Conservation (phyloP, 2,888 invertebrate species). For the Hemaris fuciformis region DNA sequence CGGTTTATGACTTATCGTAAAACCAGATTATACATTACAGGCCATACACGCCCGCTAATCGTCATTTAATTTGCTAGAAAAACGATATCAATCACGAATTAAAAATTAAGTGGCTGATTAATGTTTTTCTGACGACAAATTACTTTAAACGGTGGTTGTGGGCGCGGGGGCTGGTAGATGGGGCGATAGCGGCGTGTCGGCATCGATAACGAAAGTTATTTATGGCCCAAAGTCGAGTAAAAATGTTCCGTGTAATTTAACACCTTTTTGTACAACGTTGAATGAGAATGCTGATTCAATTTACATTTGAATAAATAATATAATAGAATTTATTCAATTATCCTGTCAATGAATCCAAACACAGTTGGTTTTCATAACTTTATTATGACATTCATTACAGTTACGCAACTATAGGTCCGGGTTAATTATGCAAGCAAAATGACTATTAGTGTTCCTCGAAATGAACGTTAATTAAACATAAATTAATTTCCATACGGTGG, state of each 20-base stretch:
- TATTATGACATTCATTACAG: neutral
- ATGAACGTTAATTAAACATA: neutral
- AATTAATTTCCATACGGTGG: constrained; percentile 1
- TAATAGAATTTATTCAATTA: neutral
- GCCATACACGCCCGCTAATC: constrained; percentile 24
- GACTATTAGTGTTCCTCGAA: neutral
- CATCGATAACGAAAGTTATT: constrained; percentile 58
- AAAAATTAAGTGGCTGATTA: constrained; percentile 44
- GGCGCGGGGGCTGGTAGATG: constrained; percentile 60
- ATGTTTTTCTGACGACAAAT: constrained; percentile 54
- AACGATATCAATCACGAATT: constrained; percentile 38
- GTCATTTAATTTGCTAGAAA: constrained; percentile 29
- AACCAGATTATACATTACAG: constrained; percentile 36
- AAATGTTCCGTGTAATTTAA: constrained; percentile 33
- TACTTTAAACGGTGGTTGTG: constrained; percentile 58
- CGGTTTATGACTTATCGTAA: constrained; percentile 46
- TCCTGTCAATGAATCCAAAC: neutral
- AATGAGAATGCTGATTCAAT: constrained; percentile 15
- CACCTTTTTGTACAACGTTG: constrained; percentile 18
- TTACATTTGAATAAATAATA: neutral
- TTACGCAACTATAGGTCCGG: neutral
- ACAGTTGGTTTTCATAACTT: neutral
- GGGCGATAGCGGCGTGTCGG: constrained; percentile 56
- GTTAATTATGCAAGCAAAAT: constrained; percentile 1
- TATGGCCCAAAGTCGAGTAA: constrained; percentile 44